A percentile compares a stretch with the other conserved stretches of the same genome.
phyloP scores from a whole-genome alignment of 2,113 vertebrate genomes.

The Lynx canadensis region DNA sequence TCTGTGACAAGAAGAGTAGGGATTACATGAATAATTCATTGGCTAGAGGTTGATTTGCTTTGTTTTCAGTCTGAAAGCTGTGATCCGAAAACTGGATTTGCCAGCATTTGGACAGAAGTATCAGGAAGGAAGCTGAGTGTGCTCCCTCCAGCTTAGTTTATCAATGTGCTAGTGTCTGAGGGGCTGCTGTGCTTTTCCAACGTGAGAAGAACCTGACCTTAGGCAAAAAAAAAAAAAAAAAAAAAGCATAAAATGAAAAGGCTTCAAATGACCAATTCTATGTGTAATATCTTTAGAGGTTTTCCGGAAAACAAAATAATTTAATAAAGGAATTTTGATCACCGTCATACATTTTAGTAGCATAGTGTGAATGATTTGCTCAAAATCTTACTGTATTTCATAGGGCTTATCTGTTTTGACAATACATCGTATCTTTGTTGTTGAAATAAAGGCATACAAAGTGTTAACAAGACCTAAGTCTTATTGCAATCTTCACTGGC shows the following conservation, averaged over 20 bases:
- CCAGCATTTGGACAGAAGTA: neutral
- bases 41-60: neutral
- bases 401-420: neutral
- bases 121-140: neutral
- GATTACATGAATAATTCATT: slow-evolving; percentile 44
- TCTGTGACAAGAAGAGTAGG: neutral
- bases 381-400: neutral
- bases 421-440: neutral
- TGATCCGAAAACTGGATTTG: slow-evolving; percentile 5
- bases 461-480: neutral
- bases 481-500: neutral
- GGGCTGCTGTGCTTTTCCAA: neutral
- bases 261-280: slow-evolving; percentile 1
- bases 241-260: neutral
- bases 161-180: slow-evolving; percentile 42
- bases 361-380: neutral
- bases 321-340: neutral
- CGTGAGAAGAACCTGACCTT: neutral
- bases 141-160: neutral
- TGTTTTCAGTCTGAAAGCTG: neutral
- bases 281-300: slow-evolving; percentile 38
- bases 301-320: slow-evolving; percentile 53
- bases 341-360: neutral
- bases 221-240: neutral
- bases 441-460: neutral